These are phyloP conservation scores for Nysson spinosus DNA, from an alignment of 2,888 invertebrate genomes.

Conservation along the genomic window DNA sequence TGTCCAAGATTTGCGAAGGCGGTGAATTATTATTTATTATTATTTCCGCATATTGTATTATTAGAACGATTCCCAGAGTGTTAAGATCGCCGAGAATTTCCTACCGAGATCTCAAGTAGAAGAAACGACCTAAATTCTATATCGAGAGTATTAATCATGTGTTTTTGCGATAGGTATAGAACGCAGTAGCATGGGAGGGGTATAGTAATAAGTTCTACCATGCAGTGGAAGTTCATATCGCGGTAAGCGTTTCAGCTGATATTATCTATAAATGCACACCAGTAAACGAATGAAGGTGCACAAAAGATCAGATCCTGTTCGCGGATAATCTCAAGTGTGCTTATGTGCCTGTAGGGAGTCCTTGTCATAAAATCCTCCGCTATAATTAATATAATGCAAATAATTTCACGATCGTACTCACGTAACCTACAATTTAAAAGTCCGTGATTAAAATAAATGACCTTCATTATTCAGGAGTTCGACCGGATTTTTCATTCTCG, in stretches of 20 bases:
- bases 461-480: constrained; percentile 8
- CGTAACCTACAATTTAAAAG: constrained; percentile 6
- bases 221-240: constrained; percentile 32
- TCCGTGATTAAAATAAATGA: constrained; percentile 29
- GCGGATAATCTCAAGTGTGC: constrained; percentile 22
- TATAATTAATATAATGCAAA: constrained; percentile 39
- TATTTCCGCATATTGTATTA: no score
- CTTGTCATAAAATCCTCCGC: constrained; percentile 5
- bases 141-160: constrained; percentile 40
- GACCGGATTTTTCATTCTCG: not conserved
- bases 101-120: no score
- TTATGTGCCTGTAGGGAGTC: constrained; percentile 23
- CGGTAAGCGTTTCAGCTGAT: constrained; percentile 31
- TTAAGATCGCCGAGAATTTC: no score
- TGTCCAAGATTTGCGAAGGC: no score
- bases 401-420: constrained; percentile 16
- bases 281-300: constrained; percentile 26
- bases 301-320: constrained; percentile 37
- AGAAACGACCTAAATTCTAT: no score
- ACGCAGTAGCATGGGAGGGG: constrained; percentile 5
- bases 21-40: no score
- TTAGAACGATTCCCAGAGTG: no score
- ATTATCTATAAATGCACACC: constrained; percentile 29
- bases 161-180: constrained; percentile 24
- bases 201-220: constrained; percentile 27